phyloP scores from a whole-genome alignment of 2,797 vertebrate species.

The Catamblyrhynchus diadema region DNA sequence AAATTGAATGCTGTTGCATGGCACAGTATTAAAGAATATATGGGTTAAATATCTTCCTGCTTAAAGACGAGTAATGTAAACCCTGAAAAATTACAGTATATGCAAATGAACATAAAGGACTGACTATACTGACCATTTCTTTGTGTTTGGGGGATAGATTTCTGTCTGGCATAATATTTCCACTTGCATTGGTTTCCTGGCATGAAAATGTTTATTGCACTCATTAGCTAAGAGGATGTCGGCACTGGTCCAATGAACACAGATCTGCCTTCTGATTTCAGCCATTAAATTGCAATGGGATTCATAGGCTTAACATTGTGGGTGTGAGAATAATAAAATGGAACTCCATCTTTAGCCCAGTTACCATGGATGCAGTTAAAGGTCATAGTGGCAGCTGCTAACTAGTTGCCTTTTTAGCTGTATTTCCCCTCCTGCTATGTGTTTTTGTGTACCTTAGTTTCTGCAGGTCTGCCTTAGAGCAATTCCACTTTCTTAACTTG shows the following conservation, averaged over 20 bases:
- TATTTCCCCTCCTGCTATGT: conserved; percentile 63
- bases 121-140: conserved; percentile 73
- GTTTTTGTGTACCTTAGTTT: conserved; percentile 68
- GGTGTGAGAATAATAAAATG: conserved; percentile 86
- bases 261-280: conserved; percentile 87
- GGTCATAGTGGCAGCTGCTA: conserved; percentile 90
- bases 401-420: conserved; percentile 86
- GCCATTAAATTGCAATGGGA: conserved; percentile 86
- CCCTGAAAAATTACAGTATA: conserved; percentile 45
- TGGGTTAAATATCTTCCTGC: conserved; percentile 14
- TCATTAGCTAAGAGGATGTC: conserved; percentile 96
- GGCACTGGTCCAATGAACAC: conserved; percentile 93
- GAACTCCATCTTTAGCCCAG: conserved; percentile 85
- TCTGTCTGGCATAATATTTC: conserved; percentile 91
- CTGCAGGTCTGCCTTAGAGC: conserved; percentile 39
- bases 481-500: conserved; percentile 45
- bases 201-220: conserved; percentile 97
- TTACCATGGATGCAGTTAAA: conserved; percentile 91
- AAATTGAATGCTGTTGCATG: conserved; percentile 16
- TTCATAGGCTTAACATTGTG: conserved; percentile 84
- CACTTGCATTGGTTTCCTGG: conserved; percentile 89
- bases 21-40: conserved; percentile 26
- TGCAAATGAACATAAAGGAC: conserved; percentile 66
- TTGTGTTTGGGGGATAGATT: conserved; percentile 87
- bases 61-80: conserved; percentile 39